Base-by-base conservation (phyloP, 1,140 invertebrate species). In the Notospermus geniculatus region DNA sequence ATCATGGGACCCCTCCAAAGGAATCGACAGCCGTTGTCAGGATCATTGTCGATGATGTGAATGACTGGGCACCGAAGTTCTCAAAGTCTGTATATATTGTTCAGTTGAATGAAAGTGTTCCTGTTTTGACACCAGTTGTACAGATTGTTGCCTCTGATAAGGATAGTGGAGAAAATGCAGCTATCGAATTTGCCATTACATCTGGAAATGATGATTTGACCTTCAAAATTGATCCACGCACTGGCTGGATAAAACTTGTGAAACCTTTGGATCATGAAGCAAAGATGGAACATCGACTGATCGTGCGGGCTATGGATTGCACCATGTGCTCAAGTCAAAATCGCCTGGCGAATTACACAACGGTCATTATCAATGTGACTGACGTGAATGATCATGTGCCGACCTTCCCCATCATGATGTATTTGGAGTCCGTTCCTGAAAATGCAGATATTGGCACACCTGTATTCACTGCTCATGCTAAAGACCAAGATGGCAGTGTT, bases 41-140 rank as follows among this genome's bases (percentile, higher is more conserved):
- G 15, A 70, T 80, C 46, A 50, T 55, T 27, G 82, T 98, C 0
- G 83, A 89, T 62, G 94, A 97, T 78, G 91, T 93, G 69, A 97
- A 98, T 76, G 95, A 98, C 75, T 94, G 97, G 73, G 84, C 85
- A 0, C 95, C 95, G 0, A 86, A 87, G 57, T 97, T 98, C 75
- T 89, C 91, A 0, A 88, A 95, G 0, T 82, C 86, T 0, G 89
- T 91, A 68, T 97, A 94, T 72, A 54, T 43, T 43, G 60, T 65
- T 15, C 43, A 41, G 19, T 59, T 75, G 43, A 41, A 57, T 0
- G 95, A 97, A 80, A 96, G 95, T 80, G 90, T 92, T 73, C 87
- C 91, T 17, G 80, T 90, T 23, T 91, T 91, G 11, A 90, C 88
- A 0, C 57, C 62, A 0, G 72, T 80, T 28, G 25, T 75, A 11